phyloP scores from a whole-genome alignment of 2,113 vertebrate species.

The Bos javanicus region DNA sequence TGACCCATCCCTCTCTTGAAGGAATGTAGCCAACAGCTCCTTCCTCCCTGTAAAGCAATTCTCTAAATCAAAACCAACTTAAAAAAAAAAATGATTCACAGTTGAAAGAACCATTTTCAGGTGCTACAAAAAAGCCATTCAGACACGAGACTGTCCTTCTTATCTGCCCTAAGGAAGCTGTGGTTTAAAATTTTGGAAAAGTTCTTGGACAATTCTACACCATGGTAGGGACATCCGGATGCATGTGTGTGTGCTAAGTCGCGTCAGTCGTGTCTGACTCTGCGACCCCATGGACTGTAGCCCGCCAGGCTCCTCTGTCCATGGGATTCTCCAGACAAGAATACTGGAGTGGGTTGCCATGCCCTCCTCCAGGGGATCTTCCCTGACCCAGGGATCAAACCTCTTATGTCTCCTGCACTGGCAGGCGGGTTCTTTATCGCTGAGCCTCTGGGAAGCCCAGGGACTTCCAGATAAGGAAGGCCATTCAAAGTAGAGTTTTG shows the following conservation, averaged over 20 bases:
- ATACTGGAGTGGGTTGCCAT: neutral
- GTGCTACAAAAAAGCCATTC: neutral
- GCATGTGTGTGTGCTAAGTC: neutral
- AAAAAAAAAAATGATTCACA: slow-evolving; percentile 24
- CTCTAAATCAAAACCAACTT: slow-evolving; percentile 47
- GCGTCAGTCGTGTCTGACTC: neutral
- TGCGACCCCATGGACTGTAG: neutral
- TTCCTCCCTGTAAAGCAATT: slow-evolving; percentile 40
- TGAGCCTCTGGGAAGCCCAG: neutral
- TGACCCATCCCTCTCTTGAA: neutral
- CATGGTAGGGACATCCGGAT: neutral
- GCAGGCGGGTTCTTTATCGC: neutral
- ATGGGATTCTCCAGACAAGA: neutral
- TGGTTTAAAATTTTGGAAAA: neutral
- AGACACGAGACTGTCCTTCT: neutral
- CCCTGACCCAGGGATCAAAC: neutral
- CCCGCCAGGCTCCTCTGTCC: neutral
- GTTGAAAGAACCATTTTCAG: neutral
- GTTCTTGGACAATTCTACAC: neutral
- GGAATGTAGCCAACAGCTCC: slow-evolving; percentile 13
- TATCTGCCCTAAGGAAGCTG: neutral
- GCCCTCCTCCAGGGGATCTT: neutral
- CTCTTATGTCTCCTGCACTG: neutral
- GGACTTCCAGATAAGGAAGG: neutral
- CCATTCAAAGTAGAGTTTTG: neutral